A percentile compares a stretch with the other conserved stretches of the same genome.
Evolutionary conservation across 2,888 invertebrate species (phyloP).

Genomic region (Eilema sororculum): DNA sequence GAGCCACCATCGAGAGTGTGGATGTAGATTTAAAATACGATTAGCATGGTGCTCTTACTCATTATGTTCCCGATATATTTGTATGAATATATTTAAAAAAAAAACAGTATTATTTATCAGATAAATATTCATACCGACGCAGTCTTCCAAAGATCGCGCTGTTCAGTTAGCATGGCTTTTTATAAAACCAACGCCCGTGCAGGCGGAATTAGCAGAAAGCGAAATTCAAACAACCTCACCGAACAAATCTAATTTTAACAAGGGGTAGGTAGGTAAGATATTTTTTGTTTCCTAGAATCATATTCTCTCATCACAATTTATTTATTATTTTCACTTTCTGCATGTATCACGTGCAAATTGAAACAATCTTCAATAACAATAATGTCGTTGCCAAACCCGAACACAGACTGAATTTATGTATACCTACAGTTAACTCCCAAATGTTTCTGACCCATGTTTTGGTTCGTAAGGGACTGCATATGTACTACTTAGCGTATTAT

Average conservation of each 20-base stretch:
- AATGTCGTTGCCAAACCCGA: constrained; percentile 84
- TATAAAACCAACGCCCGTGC: constrained; percentile 35
- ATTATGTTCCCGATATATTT: constrained; percentile 59
- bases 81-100: constrained; percentile 66
- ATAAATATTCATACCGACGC: constrained; percentile 73
- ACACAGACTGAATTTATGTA: constrained; percentile 84
- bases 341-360: constrained; percentile 47
- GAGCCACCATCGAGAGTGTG: constrained; percentile 50
- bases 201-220: constrained; percentile 31
- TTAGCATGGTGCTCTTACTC: constrained; percentile 81
- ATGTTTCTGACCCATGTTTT: constrained; percentile 63
- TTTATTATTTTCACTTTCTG: constrained; percentile 44
- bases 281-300: constrained; percentile 26
- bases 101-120: constrained; percentile 79
- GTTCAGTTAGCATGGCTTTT: constrained; percentile 43
- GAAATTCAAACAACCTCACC: constrained; percentile 33
- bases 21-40: constrained; percentile 70
- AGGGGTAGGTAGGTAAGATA: constrained; percentile 37
- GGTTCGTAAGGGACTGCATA: constrained; percentile 41
- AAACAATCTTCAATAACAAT: constrained; percentile 63
- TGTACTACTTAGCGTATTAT: constrained; percentile 25
- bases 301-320: constrained; percentile 60
- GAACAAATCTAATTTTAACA: constrained; percentile 41
- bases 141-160: constrained; percentile 79
- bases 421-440: constrained; percentile 75